Evolutionary conservation across 2,113 vertebrate species (phyloP), one percentile per base, ranked within the genome.

Genomic region (Brienomyrus brachyistius): DNA sequence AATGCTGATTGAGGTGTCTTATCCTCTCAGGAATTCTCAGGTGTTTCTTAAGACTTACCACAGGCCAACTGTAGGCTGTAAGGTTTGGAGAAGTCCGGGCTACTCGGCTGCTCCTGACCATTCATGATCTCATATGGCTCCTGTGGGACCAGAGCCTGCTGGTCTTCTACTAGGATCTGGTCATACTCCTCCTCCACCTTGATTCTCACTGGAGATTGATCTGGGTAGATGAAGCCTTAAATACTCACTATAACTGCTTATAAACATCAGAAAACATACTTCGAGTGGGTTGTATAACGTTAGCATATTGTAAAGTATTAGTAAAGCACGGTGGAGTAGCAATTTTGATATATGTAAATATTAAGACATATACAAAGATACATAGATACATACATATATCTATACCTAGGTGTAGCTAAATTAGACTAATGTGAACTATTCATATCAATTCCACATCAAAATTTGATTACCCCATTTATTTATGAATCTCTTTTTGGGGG

Each of bases 141-240:
- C 23, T 86, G 85, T 9, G 89, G 17, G 62, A 40, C 31, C 3
- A 27, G 48, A 23, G 59, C 74, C 59, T 77, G 85, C 47, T 48
- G 85, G 31, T 91, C 90, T 56, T 87, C 90, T 23, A 89, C 85
- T 5, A 91, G 62, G 17, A 91, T 27, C 62, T 91, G 90, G 21
- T 91, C 90, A 87, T 91, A 91, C 13, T 91, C 90, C 70, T 91
- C 90, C 27, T 91, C 90, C 59, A 82, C 70, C 52, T 91, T 91
- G 43, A 91, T 91, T 54, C 70, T 87, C 88, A 91, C 88, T 45
- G 85, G 89, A 87, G 35, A 52, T 21, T 23, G 62, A 19, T 90
- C 89, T 90, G 59, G 23, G n/a, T 87, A 45, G 4, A 66, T 45
- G 62, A 66, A 88, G 52, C 19, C 52, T 8, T n/a, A 62, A 84